These are phyloP conservation scores for Phalacrocorax carbo DNA, from an alignment of 2,113 vertebrate genomes.

Conservation along the genomic window DNA sequence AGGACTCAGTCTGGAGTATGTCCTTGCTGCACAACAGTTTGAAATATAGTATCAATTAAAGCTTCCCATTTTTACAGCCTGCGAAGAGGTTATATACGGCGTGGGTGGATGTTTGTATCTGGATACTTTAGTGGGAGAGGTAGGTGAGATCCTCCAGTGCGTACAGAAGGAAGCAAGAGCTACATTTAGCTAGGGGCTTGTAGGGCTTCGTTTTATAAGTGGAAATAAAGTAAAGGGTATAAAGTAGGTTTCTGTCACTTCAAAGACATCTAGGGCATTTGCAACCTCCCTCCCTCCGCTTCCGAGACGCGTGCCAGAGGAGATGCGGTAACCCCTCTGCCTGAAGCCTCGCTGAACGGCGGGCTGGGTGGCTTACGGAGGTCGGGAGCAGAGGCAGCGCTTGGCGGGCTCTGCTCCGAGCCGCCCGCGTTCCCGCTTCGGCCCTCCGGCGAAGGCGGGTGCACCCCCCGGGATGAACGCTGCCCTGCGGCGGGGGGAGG, in stretches of 20 bases:
- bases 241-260: not conserved
- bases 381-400: not conserved
- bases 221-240: constrained; percentile 14
- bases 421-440: rapidly evolving
- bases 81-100: constrained; percentile 16
- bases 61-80: constrained; percentile 41
- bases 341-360: rapidly evolving
- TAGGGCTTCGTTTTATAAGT: not conserved
- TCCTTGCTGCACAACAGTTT: constrained; percentile 50
- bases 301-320: rapidly evolving
- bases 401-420: not conserved
- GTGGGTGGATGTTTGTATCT: constrained; percentile 24
- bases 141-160: not conserved
- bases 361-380: not conserved
- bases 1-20: not conserved
- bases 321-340: not conserved
- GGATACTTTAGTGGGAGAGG: constrained; percentile 11
- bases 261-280: not conserved
- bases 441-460: rapidly evolving
- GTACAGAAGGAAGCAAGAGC: not conserved
- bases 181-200: not conserved
- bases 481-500: not conserved
- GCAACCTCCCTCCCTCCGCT: not conserved
- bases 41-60: constrained; percentile 74
- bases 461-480: rapidly evolving